These are phyloP conservation scores for Epirrita christyi DNA, from an alignment of 2,888 invertebrate species.

Conservation along the genomic window DNA sequence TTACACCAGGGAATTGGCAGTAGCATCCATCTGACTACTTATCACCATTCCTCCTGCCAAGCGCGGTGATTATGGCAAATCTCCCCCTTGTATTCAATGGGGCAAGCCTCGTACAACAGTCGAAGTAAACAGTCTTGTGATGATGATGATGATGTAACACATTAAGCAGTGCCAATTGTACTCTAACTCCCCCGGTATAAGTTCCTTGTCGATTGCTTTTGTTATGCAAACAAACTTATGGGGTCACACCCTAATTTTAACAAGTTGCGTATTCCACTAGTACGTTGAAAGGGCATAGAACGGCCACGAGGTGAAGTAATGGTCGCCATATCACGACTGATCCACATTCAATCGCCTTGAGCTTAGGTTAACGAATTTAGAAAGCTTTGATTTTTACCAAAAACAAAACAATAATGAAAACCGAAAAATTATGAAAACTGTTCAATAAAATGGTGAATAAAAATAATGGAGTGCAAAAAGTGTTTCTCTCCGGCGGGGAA, in stretches of 20 bases:
- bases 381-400: conserved; percentile 4
- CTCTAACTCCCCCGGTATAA: too few relatives aligned
- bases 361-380: conserved; percentile 7
- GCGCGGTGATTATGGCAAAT: too few relatives aligned
- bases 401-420: not conserved
- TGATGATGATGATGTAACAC: too few relatives aligned
- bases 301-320: conserved; percentile 27
- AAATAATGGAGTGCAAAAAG: conserved; percentile 38
- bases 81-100: too few relatives aligned
- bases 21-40: too few relatives aligned
- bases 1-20: too few relatives aligned
- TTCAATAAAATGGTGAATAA: not conserved
- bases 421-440: not conserved
- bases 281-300: conserved; percentile 28
- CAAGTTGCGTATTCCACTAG: conserved; percentile 26
- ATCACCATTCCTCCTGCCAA: too few relatives aligned
- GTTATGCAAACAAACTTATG: conserved; percentile 26
- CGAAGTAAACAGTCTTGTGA: too few relatives aligned
- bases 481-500: conserved; percentile 80
- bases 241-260: conserved; percentile 24
- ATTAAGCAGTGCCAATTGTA: too few relatives aligned
- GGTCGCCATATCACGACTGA: conserved; percentile 41
- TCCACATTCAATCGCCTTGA: conserved; percentile 32
- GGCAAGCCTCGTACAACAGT: too few relatives aligned
- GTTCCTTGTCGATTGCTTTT: conserved; percentile 4